Evolutionary conservation across 1,140 invertebrate species (phyloP), one percentile per base, ranked within the genome.

Genomic region (Saccostrea cuccullata): DNA sequence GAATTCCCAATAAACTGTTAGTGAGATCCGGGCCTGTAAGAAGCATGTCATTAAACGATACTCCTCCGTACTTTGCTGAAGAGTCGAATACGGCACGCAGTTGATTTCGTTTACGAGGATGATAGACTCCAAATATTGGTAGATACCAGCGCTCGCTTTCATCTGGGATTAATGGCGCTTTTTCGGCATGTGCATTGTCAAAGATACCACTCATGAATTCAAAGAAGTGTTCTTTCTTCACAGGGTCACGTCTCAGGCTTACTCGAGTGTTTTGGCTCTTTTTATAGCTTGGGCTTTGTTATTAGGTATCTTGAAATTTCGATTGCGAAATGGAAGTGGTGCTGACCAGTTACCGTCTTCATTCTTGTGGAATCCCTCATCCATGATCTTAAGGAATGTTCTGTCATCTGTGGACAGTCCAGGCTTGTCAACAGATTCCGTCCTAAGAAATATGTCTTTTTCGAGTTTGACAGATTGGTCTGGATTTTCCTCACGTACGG

Each of bases 321-420:
- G 11, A 13, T 20, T 1, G 20, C 64, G 20, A 30, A 88, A 88
- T 12, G 87, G 87, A 36, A 88, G 56, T 47, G 82, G 82, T 6
- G 87, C 87, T n/a, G 73, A 30, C 87, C 82, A 84, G 17, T 73
- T 64, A 13, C 87, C 87, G 20, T 83, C 30, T 26, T 84, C 82
- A n/a, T 58, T 73, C 36, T 64, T 67, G 13, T 58, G 20, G 82
- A 70, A 84, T 5, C 40, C 17, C 55, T 55, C 47, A n/a, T 85
- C 60, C 87, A 88, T 88, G 8, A 84, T 82, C 5, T 88, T 17
- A 0, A 88, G 30, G 36, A 88, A 88, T 83, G 85, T 85, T n/a
- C 55, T 85, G 20, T 85, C 56, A 3, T 85, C 40, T 56, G 17
- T 12, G 2, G 87, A 88, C 8, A 84, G 55, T 40, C 87, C 82